Evolutionary conservation across 2,888 invertebrate species (phyloP).

Genomic region (Mactromeris polynyma): DNA sequence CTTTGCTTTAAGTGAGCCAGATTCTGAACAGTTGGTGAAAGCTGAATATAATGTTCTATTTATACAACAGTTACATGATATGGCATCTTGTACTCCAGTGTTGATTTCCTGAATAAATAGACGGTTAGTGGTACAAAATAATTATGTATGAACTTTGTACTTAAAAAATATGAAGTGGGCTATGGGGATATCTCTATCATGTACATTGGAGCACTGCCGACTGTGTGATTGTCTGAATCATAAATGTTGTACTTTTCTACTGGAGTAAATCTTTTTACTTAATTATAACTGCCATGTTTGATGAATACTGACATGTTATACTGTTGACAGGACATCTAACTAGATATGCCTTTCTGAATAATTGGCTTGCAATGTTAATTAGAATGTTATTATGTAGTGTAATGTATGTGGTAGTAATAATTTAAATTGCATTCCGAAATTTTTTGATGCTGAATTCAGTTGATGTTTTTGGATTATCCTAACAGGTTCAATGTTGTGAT

Average conservation of each 20-base stretch:
- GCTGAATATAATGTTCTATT: too few species aligned
- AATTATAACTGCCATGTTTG: background rate
- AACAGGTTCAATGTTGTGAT: too few species aligned
- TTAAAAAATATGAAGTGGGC: background rate
- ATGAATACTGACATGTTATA: background rate
- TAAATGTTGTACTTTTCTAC: background rate
- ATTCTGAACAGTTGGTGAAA: too few species aligned
- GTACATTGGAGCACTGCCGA: background rate
- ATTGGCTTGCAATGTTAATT: background rate
- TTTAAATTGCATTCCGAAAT: background rate
- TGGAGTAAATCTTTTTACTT: background rate
- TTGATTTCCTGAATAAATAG: background rate
- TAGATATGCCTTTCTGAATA: background rate
- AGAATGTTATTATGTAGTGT: background rate
- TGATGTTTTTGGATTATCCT: too few species aligned
- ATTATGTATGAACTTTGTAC: background rate
- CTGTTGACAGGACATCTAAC: background rate
- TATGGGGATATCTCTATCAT: background rate
- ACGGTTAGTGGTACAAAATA: background rate
- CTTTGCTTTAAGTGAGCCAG: too few species aligned
- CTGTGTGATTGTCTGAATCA: background rate
- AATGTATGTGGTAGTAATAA: background rate
- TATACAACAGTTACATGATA: background rate
- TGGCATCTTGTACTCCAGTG: background rate
- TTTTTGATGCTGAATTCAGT: too few species aligned